phyloP scores from a whole-genome alignment of 1,140 invertebrate species.

The Aleiodes sp. region DNA sequence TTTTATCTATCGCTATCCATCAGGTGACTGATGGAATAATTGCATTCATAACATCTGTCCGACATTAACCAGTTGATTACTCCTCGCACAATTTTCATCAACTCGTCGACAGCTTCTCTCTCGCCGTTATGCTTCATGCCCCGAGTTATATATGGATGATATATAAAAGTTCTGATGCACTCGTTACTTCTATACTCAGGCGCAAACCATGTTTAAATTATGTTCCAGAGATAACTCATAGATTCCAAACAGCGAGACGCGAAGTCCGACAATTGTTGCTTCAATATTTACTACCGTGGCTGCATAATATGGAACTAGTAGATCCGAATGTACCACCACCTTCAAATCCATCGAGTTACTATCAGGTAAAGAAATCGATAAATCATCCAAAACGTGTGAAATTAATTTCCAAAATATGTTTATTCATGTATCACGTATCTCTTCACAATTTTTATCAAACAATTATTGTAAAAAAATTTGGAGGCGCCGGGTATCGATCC shows the following conservation, averaged over 20 bases:
- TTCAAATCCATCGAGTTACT: slow-evolving; percentile 81
- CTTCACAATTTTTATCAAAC: slow-evolving; percentile 47
- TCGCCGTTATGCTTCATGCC: background rate
- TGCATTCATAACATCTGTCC: slow-evolving; percentile 35
- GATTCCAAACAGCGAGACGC: slow-evolving; percentile 94
- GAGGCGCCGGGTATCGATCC: slow-evolving; percentile 85
- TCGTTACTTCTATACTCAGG: background rate
- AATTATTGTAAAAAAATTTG: slow-evolving; percentile 68
- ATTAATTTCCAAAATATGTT: background rate
- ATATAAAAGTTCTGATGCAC: background rate
- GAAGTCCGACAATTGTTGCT: slow-evolving; percentile 89
- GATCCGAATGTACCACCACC: slow-evolving; percentile 91
- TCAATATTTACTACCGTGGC: slow-evolving; percentile 94
- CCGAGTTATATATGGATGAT: background rate
- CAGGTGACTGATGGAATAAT: slow-evolving; percentile 37
- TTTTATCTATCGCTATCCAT: slow-evolving; percentile 24
- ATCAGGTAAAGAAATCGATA: slow-evolving; percentile 73
- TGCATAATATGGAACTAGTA: slow-evolving; percentile 98
- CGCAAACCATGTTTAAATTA: background rate
- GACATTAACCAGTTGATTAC: slow-evolving; percentile 16
- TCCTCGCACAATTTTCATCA: slow-evolving; percentile 22
- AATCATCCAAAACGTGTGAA: background rate
- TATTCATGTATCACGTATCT: background rate
- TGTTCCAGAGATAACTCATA: slow-evolving; percentile 89
- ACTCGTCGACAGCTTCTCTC: slow-evolving; percentile 14